Percentiles rank a stretch among this genome's conserved stretches.
These are phyloP conservation scores for Acanthosepion lycidas DNA, from an alignment of 2,888 invertebrate species.

Conservation along the genomic window DNA sequence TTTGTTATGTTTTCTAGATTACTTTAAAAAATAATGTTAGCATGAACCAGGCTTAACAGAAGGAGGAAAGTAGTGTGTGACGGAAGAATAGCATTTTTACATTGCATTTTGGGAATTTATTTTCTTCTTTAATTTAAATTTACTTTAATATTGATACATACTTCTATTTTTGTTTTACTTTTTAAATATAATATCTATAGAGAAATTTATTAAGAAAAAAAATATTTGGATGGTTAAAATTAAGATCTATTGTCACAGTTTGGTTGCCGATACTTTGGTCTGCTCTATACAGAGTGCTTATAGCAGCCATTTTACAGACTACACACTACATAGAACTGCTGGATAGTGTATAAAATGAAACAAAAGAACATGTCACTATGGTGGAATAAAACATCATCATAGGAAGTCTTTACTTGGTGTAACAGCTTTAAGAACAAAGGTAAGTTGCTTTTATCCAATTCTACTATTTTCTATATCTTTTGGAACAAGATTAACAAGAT, in stretches of 20 bases:
- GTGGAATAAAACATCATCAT: background rate
- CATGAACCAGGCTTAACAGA: background rate
- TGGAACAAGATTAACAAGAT: background rate
- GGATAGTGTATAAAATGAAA: background rate
- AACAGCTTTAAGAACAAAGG: background rate
- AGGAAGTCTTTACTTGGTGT: background rate
- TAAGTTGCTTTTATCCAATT: background rate
- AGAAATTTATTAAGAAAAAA: background rate
- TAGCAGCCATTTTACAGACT: conserved; percentile 20
- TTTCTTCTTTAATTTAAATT: background rate
- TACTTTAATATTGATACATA: background rate
- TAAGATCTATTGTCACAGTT: background rate
- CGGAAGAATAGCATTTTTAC: background rate
- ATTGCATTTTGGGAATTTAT: background rate
- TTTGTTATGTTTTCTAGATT: background rate
- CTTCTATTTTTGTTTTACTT: background rate
- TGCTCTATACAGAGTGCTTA: background rate
- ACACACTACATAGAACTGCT: background rate
- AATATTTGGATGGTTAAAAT: background rate
- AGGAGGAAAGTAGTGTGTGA: background rate
- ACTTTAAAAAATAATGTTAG: background rate
- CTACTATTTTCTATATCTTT: background rate
- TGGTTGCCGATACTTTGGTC: background rate
- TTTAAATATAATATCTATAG: background rate
- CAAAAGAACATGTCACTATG: background rate